A percentile compares a stretch with the other conserved stretches of the same genome.
Evolutionary conservation across 2,113 vertebrate species (phyloP).

Genomic region (Labrus mixtus): DNA sequence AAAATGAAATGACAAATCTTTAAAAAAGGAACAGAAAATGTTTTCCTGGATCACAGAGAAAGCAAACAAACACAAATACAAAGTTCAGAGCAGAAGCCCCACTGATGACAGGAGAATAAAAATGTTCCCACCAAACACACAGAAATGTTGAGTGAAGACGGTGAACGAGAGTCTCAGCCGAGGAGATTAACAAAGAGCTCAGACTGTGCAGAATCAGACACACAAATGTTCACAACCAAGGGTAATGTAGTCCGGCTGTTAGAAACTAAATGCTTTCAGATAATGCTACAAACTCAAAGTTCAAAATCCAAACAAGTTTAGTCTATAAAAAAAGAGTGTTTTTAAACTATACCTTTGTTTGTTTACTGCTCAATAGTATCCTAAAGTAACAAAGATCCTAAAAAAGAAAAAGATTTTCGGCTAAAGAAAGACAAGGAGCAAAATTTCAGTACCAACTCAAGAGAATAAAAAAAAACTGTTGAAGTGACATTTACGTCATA

Average conservation of each 20-base stretch:
- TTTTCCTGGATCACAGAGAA: background rate
- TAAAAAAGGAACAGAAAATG: background rate
- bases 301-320: background rate
- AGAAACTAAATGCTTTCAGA: background rate
- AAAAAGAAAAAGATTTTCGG: too few species aligned
- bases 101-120: background rate
- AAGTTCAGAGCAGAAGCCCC: slow-evolving; percentile 1
- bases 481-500: too few species aligned
- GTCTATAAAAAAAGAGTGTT: background rate
- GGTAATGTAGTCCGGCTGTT: background rate
- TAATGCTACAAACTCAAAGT: background rate
- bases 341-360: too few species aligned
- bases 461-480: too few species aligned
- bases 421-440: too few species aligned
- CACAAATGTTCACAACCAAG: background rate
- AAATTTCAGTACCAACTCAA: too few species aligned
- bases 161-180: background rate
- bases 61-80: slow-evolving; percentile 6
- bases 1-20: slow-evolving; percentile 20
- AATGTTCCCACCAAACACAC: background rate
- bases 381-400: too few species aligned
- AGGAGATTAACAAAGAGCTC: background rate
- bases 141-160: slow-evolving; percentile 5
- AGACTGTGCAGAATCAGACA: background rate
- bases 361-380: too few species aligned